These are phyloP conservation scores for Phymatocera aterrima DNA, from an alignment of 2,888 invertebrate species.

Conservation along the genomic window DNA sequence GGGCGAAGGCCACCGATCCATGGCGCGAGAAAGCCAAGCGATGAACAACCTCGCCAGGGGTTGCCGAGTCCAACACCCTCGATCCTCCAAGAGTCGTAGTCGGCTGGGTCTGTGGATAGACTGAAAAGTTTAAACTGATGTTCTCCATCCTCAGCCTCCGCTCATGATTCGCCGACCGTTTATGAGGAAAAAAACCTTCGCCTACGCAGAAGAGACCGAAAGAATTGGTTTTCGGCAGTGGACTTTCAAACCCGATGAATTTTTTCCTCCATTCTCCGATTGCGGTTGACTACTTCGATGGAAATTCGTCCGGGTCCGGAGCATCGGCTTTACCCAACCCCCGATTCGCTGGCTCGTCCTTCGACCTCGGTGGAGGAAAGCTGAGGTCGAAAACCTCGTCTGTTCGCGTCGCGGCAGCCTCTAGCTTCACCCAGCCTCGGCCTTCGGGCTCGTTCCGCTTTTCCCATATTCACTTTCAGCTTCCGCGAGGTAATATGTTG, in stretches of 20 bases:
- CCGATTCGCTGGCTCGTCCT: background rate
- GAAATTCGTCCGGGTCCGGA: background rate
- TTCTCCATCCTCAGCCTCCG: background rate
- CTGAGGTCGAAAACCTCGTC: conserved; percentile 37
- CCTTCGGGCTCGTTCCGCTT: background rate
- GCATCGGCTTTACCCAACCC: conserved; percentile 31
- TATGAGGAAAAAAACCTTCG: no score
- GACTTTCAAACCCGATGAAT: background rate
- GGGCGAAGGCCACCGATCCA: conserved; percentile 45
- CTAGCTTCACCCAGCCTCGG: background rate
- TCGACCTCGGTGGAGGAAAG: conserved; percentile 23
- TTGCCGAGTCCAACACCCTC: conserved; percentile 36
- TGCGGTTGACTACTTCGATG: conserved; percentile 35
- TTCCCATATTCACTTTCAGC: background rate
- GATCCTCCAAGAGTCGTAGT: conserved; percentile 20
- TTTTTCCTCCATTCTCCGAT: no score
- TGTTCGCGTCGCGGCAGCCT: background rate
- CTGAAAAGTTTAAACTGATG: conserved; percentile 8
- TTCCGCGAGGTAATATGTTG: background rate
- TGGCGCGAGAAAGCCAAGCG: conserved; percentile 45
- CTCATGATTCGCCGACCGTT: background rate
- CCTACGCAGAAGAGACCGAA: no score
- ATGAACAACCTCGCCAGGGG: conserved; percentile 15
- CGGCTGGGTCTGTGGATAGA: background rate
- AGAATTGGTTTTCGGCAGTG: no score